Conservation (phyloP, 2,113 vertebrate genomes). For the Canis aureus region DNA sequence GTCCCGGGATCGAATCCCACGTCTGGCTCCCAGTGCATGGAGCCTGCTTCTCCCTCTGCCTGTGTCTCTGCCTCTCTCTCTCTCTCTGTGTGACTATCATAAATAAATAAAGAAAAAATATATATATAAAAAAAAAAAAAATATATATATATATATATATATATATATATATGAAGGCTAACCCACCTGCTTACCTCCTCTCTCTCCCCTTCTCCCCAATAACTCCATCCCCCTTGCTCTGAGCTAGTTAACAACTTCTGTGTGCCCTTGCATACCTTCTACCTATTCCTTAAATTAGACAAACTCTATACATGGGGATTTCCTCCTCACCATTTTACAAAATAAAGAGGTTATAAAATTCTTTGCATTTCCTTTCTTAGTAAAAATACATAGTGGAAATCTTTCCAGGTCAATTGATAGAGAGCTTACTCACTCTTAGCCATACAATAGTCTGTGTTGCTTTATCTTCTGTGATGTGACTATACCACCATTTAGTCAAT, state of each 20-base stretch:
- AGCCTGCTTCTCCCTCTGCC: neutral
- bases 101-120: too few relatives aligned
- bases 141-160: too few relatives aligned
- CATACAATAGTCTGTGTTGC: neutral
- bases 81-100: too few relatives aligned
- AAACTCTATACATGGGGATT: neutral
- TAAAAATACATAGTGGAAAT: slow-evolving; percentile 15
- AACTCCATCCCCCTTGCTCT: neutral
- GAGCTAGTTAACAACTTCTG: neutral
- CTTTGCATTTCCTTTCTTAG: neutral
- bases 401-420: neutral
- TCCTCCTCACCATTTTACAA: neutral
- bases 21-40: neutral
- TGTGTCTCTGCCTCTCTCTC: neutral
- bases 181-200: neutral
- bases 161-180: neutral
- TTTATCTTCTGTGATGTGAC: neutral
- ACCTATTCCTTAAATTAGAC: neutral
- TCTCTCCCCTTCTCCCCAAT: neutral
- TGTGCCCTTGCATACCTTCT: neutral
- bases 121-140: too few relatives aligned
- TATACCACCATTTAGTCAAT: neutral
- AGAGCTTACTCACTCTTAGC: neutral
- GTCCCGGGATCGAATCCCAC: neutral
- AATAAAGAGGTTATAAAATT: neutral